phyloP scores from a whole-genome alignment of 2,113 vertebrate genomes.

The Spermophilus dauricus region DNA sequence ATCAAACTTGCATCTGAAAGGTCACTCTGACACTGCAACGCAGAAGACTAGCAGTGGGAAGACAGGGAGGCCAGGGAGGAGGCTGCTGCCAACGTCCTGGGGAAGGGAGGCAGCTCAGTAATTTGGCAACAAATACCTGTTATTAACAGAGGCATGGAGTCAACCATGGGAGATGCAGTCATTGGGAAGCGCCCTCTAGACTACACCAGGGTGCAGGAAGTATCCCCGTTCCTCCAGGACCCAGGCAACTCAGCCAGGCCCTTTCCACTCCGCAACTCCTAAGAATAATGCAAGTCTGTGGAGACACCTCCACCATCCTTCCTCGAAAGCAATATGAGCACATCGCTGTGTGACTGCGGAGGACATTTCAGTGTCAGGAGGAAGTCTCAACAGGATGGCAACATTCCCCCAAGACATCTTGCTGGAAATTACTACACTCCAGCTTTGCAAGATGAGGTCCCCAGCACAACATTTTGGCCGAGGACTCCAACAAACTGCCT shows the following conservation, averaged over 20 bases:
- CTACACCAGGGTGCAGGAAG: not conserved
- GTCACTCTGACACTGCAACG: not conserved
- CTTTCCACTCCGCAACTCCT: not conserved
- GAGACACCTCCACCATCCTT: not conserved
- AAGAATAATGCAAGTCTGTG: not conserved
- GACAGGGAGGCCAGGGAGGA: not conserved
- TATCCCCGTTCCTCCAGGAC: not conserved
- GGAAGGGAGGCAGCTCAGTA: not conserved
- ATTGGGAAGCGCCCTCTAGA: not conserved
- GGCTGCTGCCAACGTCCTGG: not conserved
- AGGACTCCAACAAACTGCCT: slow-evolving; percentile 68
- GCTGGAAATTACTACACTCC: not conserved
- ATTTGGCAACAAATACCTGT: not conserved
- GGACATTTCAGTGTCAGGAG: not conserved
- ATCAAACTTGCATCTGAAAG: slow-evolving; percentile 15
- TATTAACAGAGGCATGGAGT: not conserved
- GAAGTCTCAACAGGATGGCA: slow-evolving; percentile 20
- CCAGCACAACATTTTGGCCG: slow-evolving; percentile 70
- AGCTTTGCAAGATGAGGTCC: slow-evolving; percentile 41
- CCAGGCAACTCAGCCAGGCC: not conserved
- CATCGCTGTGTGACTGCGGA: not conserved
- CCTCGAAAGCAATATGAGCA: not conserved
- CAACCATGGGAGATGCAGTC: fast-evolving
- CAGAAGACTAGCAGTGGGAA: not conserved
- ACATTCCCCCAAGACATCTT: not conserved